Conservation (phyloP, 2,888 invertebrate species). For the Sminthurides aquaticus region DNA sequence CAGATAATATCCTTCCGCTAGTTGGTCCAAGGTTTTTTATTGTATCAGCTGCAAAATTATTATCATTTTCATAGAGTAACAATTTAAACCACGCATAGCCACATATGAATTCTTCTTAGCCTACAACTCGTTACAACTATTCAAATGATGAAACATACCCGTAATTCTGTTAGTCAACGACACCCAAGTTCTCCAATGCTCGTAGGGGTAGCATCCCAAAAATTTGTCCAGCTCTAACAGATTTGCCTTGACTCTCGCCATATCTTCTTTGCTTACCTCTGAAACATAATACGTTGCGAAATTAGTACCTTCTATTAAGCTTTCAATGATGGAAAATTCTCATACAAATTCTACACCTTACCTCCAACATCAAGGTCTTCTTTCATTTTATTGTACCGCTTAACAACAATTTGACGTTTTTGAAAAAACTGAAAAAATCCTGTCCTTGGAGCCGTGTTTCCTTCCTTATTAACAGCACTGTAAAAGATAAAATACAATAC, state of each 20-base stretch:
- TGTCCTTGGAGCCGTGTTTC: constrained; percentile 50
- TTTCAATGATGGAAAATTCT: too few species aligned
- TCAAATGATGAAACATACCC: constrained; percentile 47
- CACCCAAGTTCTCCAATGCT: constrained; percentile 79
- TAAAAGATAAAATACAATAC: constrained; percentile 35
- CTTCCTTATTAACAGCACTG: constrained; percentile 52
- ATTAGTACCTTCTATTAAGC: background rate
- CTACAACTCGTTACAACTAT: background rate
- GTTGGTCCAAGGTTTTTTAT: constrained; percentile 61
- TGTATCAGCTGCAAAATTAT: constrained; percentile 50
- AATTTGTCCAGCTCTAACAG: constrained; percentile 65
- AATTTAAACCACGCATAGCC: background rate
- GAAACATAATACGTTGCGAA: constrained; percentile 25
- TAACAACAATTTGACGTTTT: constrained; percentile 72
- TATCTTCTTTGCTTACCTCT: constrained; percentile 58
- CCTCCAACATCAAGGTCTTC: constrained; percentile 63
- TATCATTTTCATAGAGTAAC: background rate
- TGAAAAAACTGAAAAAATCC: constrained; percentile 82
- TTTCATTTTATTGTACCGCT: constrained; percentile 70
- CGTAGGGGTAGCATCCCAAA: constrained; percentile 86
- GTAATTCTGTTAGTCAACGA: constrained; percentile 63
- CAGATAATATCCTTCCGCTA: constrained; percentile 69
- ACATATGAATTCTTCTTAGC: too few species aligned
- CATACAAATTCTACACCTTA: constrained; percentile 36
- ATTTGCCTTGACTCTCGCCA: constrained; percentile 58